Evolutionary conservation across 2,888 invertebrate species (phyloP), one percentile per base, ranked within the genome.

Genomic region (Cantharis lateralis): DNA sequence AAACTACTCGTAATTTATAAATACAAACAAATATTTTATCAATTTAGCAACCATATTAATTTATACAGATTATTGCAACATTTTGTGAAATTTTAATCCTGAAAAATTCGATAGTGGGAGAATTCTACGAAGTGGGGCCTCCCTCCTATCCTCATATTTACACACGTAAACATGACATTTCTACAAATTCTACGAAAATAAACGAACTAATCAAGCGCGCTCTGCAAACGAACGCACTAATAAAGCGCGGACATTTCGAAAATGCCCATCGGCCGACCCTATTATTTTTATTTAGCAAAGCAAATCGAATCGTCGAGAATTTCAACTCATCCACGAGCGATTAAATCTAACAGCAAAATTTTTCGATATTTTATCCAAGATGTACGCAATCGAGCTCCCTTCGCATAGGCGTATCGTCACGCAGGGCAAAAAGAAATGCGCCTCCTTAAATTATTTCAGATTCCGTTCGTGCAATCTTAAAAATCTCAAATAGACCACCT

Each of bases 61-160:
- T 48, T 48, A 68, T 62, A 68, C 72, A 68, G 26, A 24, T n/a
- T 68, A 69, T 73, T 73, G 69, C 69, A 69, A 73, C 73, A 73
- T 73, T 73, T 73, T 69, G 68, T 69, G 62, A 68, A 73, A 73
- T 73, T 68, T 72, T 68, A 26, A 73, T 73, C 73, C 62, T 73
- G n/a, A 26, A 62, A 69, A 73, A 73, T 62, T 62, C 66, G 48
- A 24, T 62, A 62, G 73, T 62, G 73, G 73, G 73, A 32, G 69
- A 32, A 61, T 62, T 5, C 24, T 26, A 11, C 16, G 26, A 24
- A 26, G 73, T 73, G 62, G 73, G 73, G 73, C 26, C 28, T 20
- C 73, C 73, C 73, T 73, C 15, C 48, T 48, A 48, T n/a, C 48
- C n/a, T 13, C 48, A 48, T 48, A 48, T 48, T 48, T 48, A 48